Evolutionary conservation across 2,797 vertebrate species (phyloP).

Genomic region (Sorex maritimensis): DNA sequence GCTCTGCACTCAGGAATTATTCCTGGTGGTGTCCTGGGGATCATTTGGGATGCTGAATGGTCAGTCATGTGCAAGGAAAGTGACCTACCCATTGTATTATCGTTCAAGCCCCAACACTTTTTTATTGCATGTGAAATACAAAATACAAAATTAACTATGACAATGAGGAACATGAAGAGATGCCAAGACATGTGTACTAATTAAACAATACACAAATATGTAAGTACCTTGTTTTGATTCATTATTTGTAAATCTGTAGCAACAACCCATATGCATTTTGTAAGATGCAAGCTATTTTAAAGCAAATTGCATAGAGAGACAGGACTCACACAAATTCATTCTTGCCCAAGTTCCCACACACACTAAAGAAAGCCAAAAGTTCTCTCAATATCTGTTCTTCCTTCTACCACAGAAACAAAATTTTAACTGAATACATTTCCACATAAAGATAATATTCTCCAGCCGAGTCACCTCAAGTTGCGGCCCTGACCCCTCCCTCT

Average conservation of each 20-base stretch:
- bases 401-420: slow-evolving; percentile 21
- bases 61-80: no score
- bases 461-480: background rate
- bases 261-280: background rate
- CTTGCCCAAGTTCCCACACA: slow-evolving; percentile 1
- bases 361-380: slow-evolving; percentile 12
- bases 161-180: slow-evolving; percentile 50
- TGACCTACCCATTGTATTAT: no score
- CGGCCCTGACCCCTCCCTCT: no score
- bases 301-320: slow-evolving; percentile 16
- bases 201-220: slow-evolving; percentile 17
- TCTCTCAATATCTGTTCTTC: slow-evolving; percentile 9
- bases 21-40: no score
- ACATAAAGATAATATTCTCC: background rate
- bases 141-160: slow-evolving; percentile 36
- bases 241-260: slow-evolving; percentile 47
- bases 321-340: background rate
- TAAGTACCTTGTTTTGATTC: slow-evolving; percentile 26
- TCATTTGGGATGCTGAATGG: no score
- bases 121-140: slow-evolving; percentile 24
- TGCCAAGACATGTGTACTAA: background rate
- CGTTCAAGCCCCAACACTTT: no score
- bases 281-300: slow-evolving; percentile 39
- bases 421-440: slow-evolving; percentile 18
- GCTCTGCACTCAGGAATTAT: no score